Base-by-base conservation (phyloP, 2,113 vertebrate genomes). In the Piprites chloris region DNA sequence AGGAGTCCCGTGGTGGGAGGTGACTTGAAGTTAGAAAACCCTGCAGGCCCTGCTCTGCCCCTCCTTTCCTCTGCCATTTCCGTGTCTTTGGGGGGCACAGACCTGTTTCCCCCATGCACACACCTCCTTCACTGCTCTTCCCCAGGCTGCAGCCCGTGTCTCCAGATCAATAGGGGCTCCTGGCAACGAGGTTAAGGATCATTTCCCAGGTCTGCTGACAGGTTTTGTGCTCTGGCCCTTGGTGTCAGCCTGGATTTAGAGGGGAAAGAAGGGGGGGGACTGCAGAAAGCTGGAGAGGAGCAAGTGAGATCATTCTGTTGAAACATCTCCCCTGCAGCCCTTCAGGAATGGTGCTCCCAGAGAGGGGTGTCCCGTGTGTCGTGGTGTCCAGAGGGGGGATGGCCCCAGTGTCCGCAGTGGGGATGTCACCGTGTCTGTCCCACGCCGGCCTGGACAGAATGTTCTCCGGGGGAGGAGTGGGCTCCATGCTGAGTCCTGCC, bases 401-500 rank as follows among this genome's bases (percentile, higher is more conserved):
- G 56, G 56, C 21, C 59, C 7, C 26, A 17, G 30, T 18, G 59
- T 37, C n/a, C 10, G 16, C 6, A 37, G 24, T 27, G 24, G 59
- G 59, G 22, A 28, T 30, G 65, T 58, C 73, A 6, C 58, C 32
- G 4, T n/a, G 77, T 61, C 30, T 44, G 4, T 30, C 85, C 69
- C 19, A 4, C 8, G 28, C 89, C 53, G 3, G 75, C 66, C 87
- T 30, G 74, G 12, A 91, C 93, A 91, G 92, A 91, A 77, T n/a
- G 74, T 84, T 87, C 87, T 49, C 69, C 79, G 18, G 41, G 46
- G 79, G 61, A 63, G 66, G 84, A 46, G 14, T 0, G n/a, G 65
- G 14, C 27, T 96, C 97, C 85, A 9, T 50, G 75, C 95, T 94
- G 95, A 95, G 83, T 85, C 66, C 81, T 89, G 92, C 96, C 97